A percentile compares a stretch with the other conserved stretches of the same genome.
phyloP scores from a whole-genome alignment of 1,140 invertebrate species.

The Hyles euphorbiae region DNA sequence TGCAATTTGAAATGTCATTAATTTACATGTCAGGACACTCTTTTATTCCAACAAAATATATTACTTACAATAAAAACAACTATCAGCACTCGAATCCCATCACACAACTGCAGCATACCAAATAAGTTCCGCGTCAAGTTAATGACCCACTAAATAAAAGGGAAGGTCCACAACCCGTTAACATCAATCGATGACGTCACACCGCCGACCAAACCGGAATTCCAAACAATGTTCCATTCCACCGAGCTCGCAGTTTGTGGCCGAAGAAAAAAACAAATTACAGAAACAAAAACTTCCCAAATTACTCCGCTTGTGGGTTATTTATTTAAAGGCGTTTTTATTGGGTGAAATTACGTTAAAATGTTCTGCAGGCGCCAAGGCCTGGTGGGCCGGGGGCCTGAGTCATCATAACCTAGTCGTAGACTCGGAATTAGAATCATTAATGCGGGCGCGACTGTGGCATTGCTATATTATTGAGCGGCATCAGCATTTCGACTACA shows the following conservation, averaged over 20 bases:
- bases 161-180: too few species aligned
- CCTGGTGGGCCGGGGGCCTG: slow-evolving; percentile 10
- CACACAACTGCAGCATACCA: too few species aligned
- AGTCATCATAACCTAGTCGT: slow-evolving; percentile 9
- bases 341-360: slow-evolving; percentile 5
- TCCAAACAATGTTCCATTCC: slow-evolving; percentile 17
- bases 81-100: too few species aligned
- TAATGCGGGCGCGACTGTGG: too few species aligned
- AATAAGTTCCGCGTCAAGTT: too few species aligned
- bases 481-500: too few species aligned
- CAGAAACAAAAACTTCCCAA: background rate
- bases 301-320: slow-evolving; percentile 3
- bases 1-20: too few species aligned
- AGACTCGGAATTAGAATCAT: slow-evolving; percentile 1
- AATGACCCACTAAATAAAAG: too few species aligned
- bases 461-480: background rate
- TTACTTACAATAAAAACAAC: too few species aligned
- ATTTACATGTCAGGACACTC: too few species aligned
- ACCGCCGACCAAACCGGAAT: slow-evolving; percentile 17
- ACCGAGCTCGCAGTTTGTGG: background rate
- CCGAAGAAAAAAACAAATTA: slow-evolving; percentile 1
- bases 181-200: slow-evolving; percentile 19
- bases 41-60: too few species aligned
- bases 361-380: slow-evolving; percentile 6
- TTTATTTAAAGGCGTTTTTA: slow-evolving; percentile 2